Conservation (phyloP, 2,797 vertebrate genomes). For the Falco rusticolus region DNA sequence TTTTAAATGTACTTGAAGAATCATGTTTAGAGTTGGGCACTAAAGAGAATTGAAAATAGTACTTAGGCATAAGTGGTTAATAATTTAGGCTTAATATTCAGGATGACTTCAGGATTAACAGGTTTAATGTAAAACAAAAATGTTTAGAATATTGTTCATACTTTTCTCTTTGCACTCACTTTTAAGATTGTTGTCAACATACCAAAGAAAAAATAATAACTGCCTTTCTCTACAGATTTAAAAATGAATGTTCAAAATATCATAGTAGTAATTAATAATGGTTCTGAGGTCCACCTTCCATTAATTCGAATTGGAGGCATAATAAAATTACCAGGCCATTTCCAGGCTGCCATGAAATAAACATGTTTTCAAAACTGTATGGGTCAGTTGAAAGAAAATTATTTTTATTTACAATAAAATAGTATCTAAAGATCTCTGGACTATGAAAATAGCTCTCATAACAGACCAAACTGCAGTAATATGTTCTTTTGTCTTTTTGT, state of each 20-base stretch:
- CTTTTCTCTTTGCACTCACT: neutral
- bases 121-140: neutral
- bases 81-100: constrained; percentile 8
- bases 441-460: neutral
- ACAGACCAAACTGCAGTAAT: neutral
- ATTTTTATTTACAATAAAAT: neutral
- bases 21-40: constrained; percentile 24
- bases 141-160: neutral
- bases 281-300: neutral
- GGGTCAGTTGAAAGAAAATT: neutral
- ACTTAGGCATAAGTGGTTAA: neutral
- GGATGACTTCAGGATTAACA: neutral
- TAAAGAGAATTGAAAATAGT: neutral
- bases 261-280: neutral
- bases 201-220: neutral
- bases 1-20: constrained; percentile 39
- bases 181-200: neutral
- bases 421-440: neutral
- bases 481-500: neutral
- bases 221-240: neutral
- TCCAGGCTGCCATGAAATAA: neutral
- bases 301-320: neutral
- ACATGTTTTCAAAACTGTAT: neutral
- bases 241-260: neutral
- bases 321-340: neutral